Base-by-base conservation (phyloP, 2,888 invertebrate species). In the Dynastes tityus region DNA sequence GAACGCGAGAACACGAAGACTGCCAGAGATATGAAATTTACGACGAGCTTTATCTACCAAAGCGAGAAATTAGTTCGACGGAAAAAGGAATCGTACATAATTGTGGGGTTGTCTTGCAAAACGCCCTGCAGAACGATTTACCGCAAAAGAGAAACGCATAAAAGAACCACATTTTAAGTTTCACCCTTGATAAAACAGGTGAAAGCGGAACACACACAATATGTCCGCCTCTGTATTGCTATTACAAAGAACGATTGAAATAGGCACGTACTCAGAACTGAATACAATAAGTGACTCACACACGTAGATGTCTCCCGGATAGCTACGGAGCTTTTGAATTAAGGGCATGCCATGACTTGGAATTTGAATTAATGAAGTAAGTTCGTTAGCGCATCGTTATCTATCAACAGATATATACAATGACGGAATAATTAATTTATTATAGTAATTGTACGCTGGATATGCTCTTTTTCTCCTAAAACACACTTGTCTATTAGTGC, bases 51-150 rank as follows among this genome's bases (percentile, higher is more conserved):
- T 74, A 74, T 74, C 61, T 61, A 74, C 40, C 63, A 63, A 63
- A 74, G 73, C 45, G 40, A 74, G 73, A 61, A 74, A 74, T 74
- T 74, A 74, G 27, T 58, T 74, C 49, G 61, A 61, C 73, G 61
- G 73, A 61, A 74, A 71, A 74, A 61, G 63, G 73, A 61, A 74
- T 61, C 73, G 45, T 55, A 45, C 45, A 61, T 61, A 74, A 74
- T 61, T 74, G 63, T 49, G 61, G 22, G 71, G 71, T 58, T 71
- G 40, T 61, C 61, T 74, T 61, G 22, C 4, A 29, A 61, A 61
- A 74, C 49, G 27, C 27, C 61, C 29, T 45, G 27, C 63, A 27
- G 73, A 27, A 61, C 61, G 29, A 27, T 27, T 51, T 68, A 68
- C 49, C 51, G 13, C 68, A 40, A 61, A 61, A 74, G 58, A 40